These are phyloP conservation scores for Sinhomidia bicolor DNA, from an alignment of 2,888 invertebrate species.

Conservation along the genomic window DNA sequence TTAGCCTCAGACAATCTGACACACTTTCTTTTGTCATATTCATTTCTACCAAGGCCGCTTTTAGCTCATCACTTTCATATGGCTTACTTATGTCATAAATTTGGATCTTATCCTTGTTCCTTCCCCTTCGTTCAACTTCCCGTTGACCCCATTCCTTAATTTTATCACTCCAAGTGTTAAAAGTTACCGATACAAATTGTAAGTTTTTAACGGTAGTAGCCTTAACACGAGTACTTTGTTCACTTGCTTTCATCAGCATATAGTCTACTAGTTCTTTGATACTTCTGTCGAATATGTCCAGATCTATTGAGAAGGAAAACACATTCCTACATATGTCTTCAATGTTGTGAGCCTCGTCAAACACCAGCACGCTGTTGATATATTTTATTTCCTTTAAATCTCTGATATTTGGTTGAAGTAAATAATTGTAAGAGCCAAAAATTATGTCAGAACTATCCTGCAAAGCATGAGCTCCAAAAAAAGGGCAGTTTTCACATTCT, in stretches of 20 bases:
- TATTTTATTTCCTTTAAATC: slow-evolving; percentile 82
- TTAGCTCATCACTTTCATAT: slow-evolving; percentile 19
- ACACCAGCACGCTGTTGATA: slow-evolving; percentile 82
- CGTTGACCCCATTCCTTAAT: slow-evolving; percentile 7
- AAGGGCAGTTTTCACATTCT: slow-evolving; percentile 62
- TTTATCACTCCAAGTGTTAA: slow-evolving; percentile 44
- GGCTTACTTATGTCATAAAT: slow-evolving; percentile 1
- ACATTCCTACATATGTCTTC: slow-evolving; percentile 84
- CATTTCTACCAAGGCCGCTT: slow-evolving; percentile 16
- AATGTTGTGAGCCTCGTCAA: slow-evolving; percentile 85
- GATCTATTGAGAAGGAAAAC: slow-evolving; percentile 77
- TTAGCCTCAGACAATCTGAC: neutral
- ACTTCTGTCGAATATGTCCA: slow-evolving; percentile 27
- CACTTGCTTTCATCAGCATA: neutral
- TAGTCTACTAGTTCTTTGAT: neutral
- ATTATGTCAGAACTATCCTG: slow-evolving; percentile 82
- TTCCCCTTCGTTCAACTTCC: neutral
- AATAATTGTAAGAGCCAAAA: slow-evolving; percentile 85
- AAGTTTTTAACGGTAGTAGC: neutral
- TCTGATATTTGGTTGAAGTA: slow-evolving; percentile 83
- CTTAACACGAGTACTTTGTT: neutral
- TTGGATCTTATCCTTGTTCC: neutral
- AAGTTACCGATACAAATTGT: neutral
- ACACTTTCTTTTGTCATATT: neutral
- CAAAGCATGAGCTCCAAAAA: slow-evolving; percentile 65